Percentiles rank a stretch among this genome's conserved stretches.
phyloP scores from a whole-genome alignment of 2,113 vertebrate species.

The Eretmochelys imbricata region DNA sequence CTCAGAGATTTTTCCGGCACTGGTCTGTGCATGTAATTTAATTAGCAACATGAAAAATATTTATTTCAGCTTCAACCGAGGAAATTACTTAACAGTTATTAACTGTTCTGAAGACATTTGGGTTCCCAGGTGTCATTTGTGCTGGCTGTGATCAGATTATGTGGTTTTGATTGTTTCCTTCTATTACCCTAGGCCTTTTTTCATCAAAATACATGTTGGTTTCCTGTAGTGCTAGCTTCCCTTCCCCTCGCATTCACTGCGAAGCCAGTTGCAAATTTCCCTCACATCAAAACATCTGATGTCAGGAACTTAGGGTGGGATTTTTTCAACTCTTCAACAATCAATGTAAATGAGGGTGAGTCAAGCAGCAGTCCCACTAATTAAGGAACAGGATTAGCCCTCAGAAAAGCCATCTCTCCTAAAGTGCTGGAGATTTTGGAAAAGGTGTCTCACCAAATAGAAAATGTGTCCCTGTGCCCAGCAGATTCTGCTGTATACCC shows the following conservation, averaged over 20 bases:
- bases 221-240: slow-evolving; percentile 3
- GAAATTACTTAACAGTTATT: not conserved
- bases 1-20: not conserved
- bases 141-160: not conserved
- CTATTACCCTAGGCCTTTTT: not conserved
- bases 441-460: not conserved
- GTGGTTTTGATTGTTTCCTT: not conserved
- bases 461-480: not conserved
- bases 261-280: slow-evolving; percentile 20
- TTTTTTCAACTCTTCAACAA: not conserved
- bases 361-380: not conserved
- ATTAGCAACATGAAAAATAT: slow-evolving; percentile 14
- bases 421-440: not conserved
- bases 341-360: not conserved
- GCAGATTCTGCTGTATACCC: not conserved
- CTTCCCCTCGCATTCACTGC: not conserved
- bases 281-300: not conserved
- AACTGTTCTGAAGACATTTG: not conserved
- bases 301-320: not conserved
- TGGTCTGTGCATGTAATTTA: not conserved
- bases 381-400: not conserved
- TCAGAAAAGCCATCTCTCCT: not conserved
- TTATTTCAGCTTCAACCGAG: not conserved
- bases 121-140: not conserved
- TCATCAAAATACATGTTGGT: slow-evolving; percentile 6